A percentile compares a stretch with the other conserved stretches of the same genome.
These are phyloP conservation scores for Scalopus aquaticus DNA, from an alignment of 2,113 vertebrate genomes.

Conservation along the genomic window DNA sequence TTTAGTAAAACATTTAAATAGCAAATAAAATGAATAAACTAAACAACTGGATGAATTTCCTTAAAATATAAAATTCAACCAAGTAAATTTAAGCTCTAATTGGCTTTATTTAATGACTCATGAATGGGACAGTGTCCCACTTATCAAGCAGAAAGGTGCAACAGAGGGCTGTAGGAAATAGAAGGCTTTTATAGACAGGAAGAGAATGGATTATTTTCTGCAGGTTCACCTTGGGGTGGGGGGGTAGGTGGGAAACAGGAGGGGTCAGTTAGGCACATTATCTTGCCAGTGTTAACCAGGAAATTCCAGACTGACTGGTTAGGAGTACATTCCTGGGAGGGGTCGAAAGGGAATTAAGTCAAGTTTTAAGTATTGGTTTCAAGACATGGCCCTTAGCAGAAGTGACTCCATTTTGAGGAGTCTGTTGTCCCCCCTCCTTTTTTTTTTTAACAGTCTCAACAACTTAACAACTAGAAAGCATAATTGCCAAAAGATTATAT, in stretches of 20 bases:
- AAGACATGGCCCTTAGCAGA: not conserved
- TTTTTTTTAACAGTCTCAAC: not conserved
- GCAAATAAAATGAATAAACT: not conserved
- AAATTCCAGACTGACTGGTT: not conserved
- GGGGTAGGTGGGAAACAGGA: too few species aligned
- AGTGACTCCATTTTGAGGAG: not conserved
- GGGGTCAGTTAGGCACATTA: not conserved
- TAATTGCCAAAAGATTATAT: not conserved
- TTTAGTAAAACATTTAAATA: not conserved
- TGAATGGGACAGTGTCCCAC: not conserved
- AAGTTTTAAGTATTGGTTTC: not conserved
- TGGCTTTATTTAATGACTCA: not conserved
- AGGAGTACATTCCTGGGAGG: not conserved
- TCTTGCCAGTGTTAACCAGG: not conserved
- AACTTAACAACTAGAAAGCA: not conserved
- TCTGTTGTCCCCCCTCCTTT: not conserved
- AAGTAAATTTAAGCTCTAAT: not conserved
- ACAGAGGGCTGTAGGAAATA: not conserved
- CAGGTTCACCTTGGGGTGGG: not conserved
- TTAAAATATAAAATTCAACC: not conserved
- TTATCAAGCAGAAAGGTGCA: not conserved
- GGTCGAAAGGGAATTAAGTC: not conserved
- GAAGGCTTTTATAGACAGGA: not conserved
- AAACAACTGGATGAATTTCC: not conserved
- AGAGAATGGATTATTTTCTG: not conserved